Conservation (phyloP, 2,797 vertebrate genomes). For the Paguma larvata region DNA sequence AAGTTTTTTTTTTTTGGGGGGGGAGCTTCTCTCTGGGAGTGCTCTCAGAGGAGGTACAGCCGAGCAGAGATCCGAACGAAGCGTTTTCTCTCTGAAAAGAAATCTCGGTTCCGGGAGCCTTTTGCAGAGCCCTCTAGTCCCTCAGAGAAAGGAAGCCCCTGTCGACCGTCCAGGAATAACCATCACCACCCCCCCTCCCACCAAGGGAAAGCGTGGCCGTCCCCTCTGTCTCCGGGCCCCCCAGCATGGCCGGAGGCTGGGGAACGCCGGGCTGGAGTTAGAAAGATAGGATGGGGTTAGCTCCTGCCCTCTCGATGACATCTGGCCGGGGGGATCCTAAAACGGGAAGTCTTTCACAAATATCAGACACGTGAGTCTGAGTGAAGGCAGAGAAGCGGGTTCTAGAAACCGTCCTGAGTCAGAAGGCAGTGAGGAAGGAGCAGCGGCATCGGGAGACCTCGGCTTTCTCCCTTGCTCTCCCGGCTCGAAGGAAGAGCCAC, state of each 20-base stretch:
- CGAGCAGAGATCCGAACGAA: neutral
- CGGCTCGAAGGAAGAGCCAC: neutral
- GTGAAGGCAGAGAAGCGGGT: neutral
- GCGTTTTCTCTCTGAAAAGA: neutral
- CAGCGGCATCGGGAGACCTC: neutral
- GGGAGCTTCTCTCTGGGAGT: neutral
- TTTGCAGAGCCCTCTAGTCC: neutral
- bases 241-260: neutral
- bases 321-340: neutral
- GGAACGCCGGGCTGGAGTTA: neutral
- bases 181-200: neutral
- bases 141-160: neutral
- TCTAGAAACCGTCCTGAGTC: slow-evolving; percentile 7
- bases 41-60: neutral
- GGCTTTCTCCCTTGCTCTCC: neutral
- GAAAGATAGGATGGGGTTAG: neutral
- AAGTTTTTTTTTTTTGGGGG: neutral
- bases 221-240: neutral
- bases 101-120: neutral
- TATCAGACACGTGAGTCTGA: slow-evolving; percentile 45
- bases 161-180: neutral
- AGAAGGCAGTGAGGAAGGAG: neutral
- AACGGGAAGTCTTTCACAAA: slow-evolving; percentile 69
- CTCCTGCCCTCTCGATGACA: neutral
- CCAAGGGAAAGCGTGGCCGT: neutral